These are phyloP conservation scores for Sebastiscus albofasciatus DNA, from an alignment of 2,797 vertebrate genomes.

Conservation along the genomic window DNA sequence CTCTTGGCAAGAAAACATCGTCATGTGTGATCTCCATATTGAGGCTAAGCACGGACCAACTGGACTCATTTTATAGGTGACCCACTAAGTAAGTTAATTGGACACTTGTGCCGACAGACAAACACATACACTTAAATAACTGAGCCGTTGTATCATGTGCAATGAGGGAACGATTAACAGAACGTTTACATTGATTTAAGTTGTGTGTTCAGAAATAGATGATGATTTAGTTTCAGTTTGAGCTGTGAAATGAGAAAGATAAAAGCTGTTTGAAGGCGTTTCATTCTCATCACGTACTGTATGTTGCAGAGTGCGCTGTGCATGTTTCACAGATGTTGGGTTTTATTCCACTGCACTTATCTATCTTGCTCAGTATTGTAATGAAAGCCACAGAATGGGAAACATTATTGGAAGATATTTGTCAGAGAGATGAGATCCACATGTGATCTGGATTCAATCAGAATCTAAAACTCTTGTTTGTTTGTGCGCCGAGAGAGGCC, in stretches of 20 bases:
- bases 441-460: slow-evolving; percentile 63
- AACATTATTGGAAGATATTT: slow-evolving; percentile 73
- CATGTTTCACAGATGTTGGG: slow-evolving; percentile 49
- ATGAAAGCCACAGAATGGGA: slow-evolving; percentile 57
- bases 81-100: slow-evolving; percentile 51
- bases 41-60: slow-evolving; percentile 8
- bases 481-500: slow-evolving; percentile 38
- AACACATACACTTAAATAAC: not conserved
- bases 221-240: not conserved
- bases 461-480: slow-evolving; percentile 54
- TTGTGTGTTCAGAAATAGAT: not conserved
- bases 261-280: not conserved
- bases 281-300: slow-evolving; percentile 7
- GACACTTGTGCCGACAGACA: slow-evolving; percentile 19
- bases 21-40: slow-evolving; percentile 47
- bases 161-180: not conserved
- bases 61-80: slow-evolving; percentile 44
- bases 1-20: not conserved
- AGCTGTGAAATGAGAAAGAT: not conserved
- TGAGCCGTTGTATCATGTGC: not conserved
- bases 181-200: not conserved
- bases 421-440: slow-evolving; percentile 54
- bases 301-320: not conserved
- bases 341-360: slow-evolving; percentile 43
- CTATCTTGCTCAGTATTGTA: slow-evolving; percentile 40